Evolutionary conservation across 2,888 invertebrate genomes (phyloP).

Genomic region (Ariolimax columbianus): DNA sequence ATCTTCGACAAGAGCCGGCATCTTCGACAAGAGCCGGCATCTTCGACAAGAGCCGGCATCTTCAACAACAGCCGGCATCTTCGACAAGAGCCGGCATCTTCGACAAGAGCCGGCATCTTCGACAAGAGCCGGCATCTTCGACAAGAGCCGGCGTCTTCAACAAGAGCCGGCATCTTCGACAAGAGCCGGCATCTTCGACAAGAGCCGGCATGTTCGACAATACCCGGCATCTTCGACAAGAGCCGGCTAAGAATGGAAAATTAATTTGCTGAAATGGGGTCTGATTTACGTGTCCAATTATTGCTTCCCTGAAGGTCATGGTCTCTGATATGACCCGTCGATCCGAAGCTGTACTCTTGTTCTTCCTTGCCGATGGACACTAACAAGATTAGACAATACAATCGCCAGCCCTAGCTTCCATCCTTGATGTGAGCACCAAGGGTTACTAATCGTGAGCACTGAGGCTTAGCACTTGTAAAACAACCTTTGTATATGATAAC

Average conservation of each 20-base stretch:
- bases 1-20: slow-evolving; percentile 46
- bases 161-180: slow-evolving; percentile 47
- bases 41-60: slow-evolving; percentile 48
- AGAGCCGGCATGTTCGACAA: too few species aligned
- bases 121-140: slow-evolving; percentile 47
- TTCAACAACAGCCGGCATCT: too few species aligned
- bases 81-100: slow-evolving; percentile 46
- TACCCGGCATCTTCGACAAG: slow-evolving; percentile 45
- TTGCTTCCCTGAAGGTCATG: slow-evolving; percentile 11
- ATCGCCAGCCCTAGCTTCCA: too few species aligned
- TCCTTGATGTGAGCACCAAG: too few species aligned
- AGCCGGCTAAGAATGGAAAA: slow-evolving; percentile 51
- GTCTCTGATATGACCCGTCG: too few species aligned
- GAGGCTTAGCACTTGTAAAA: too few species aligned
- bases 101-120: slow-evolving; percentile 46
- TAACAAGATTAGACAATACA: too few species aligned
- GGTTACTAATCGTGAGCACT: too few species aligned
- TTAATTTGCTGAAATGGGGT: slow-evolving; percentile 47
- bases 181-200: slow-evolving; percentile 47
- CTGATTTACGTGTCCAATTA: slow-evolving; percentile 42
- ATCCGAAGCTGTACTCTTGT: not conserved
- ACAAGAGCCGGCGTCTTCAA: slow-evolving; percentile 46
- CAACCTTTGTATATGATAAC: too few species aligned
- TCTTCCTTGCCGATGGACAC: too few species aligned
- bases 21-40: slow-evolving; percentile 46